Base-by-base conservation (phyloP, 2,113 vertebrate genomes). In the Protobothrops flavoviridis region DNA sequence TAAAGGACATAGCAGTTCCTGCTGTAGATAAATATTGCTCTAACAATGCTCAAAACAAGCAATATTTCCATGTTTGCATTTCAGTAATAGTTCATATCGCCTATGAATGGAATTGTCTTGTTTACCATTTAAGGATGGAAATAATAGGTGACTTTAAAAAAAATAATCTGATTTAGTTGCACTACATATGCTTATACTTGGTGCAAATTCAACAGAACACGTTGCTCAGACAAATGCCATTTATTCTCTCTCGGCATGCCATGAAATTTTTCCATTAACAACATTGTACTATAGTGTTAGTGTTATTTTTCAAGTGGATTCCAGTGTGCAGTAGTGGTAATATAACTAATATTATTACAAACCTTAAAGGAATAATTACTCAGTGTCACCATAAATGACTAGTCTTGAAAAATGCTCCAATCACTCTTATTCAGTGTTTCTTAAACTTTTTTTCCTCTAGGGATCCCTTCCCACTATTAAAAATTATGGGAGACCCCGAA, bases 251-350 rank as follows among this genome's bases (percentile, higher is more conserved):
- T 69, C 57, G n/a, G 0, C 0, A 55, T n/a, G 61, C 33, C n/a
- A 15, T 88, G 86, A 0, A 92, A 55, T 7, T 57, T 0, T 94
- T 87, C 57, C 87, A 61, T 17, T 59, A 39, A 93, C 39, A 91
- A 7, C 59, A 55, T 21, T 0, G 0, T 53, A 48, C 26, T 3
- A 89, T 61, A 53, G 15, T 7, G 59, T 43, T 39, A 39, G 39
- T 33, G 0, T 50, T 0, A 1, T 26, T 81, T 17, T 92, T 91
- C 39, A 55, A 21, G 87, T 89, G 9, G 1, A 55, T 17, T 89
- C 24, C 9, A 23, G 12, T 48, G 15, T 50, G 48, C 48, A 50
- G 48, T 8, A 45, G 20, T 24, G 52, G 11, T 1, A 89, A 5
- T 13, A 3, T 9, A 81, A 29, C 20, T 89, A 89, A 24, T 94